A percentile compares a stretch with the other conserved stretches of the same genome.
Conservation (phyloP, 2,797 vertebrate genomes). For the Pseudochirops corinnae region DNA sequence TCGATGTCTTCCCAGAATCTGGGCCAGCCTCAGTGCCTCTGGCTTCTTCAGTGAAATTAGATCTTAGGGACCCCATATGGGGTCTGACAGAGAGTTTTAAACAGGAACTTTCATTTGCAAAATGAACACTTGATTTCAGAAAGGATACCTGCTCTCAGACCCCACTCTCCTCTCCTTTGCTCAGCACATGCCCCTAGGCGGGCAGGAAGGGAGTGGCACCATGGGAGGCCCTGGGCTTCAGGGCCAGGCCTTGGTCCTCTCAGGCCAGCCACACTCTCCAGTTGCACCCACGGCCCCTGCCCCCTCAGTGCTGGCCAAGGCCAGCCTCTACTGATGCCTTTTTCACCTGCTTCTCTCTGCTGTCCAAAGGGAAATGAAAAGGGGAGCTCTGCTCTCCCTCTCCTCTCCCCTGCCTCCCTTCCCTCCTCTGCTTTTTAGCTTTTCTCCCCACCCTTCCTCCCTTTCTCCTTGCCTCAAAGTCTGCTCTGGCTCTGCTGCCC, state of each 20-base stretch:
- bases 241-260: background rate
- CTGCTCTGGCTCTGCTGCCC: background rate
- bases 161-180: background rate
- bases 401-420: background rate
- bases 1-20: conserved; percentile 71
- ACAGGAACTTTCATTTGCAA: conserved; percentile 64
- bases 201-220: background rate
- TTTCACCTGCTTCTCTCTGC: background rate
- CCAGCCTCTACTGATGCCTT: background rate
- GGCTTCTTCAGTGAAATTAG: conserved; percentile 70
- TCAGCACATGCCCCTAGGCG: background rate
- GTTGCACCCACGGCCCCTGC: background rate
- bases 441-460: too few relatives aligned
- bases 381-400: too few relatives aligned
- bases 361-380: background rate
- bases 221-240: background rate
- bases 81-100: conserved; percentile 62
- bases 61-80: conserved; percentile 62
- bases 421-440: too few relatives aligned
- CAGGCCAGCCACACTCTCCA: too few relatives aligned
- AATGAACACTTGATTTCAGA: conserved; percentile 28
- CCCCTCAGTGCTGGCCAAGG: background rate
- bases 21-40: conserved; percentile 68
- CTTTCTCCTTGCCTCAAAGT: background rate
- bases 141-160: background rate